Percentiles rank a stretch among this genome's conserved stretches.
Conservation (phyloP, 2,888 invertebrate species). For the Lithophane leautieri region DNA sequence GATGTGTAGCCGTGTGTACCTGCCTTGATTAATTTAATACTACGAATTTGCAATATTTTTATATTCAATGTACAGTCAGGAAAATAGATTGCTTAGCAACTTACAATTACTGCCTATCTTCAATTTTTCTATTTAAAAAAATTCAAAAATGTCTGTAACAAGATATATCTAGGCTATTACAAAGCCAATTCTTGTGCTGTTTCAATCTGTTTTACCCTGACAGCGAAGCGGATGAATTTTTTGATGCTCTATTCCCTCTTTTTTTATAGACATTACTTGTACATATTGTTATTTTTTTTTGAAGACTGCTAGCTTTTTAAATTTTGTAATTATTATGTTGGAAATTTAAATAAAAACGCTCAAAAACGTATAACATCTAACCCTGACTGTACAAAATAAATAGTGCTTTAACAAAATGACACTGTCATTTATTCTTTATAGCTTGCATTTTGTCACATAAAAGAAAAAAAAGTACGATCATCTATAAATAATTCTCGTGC, state of each 20-base stretch:
- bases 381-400: neutral
- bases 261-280: too few species aligned
- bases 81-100: neutral
- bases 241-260: too few species aligned
- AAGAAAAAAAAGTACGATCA: neutral
- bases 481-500: conserved; percentile 2
- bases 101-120: too few species aligned
- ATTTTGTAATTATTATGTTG: too few species aligned
- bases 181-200: neutral
- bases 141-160: too few species aligned
- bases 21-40: too few species aligned
- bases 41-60: neutral
- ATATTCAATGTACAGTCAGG: neutral
- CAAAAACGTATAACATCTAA: neutral
- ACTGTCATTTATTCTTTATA: neutral
- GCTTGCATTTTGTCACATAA: neutral
- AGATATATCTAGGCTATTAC: neutral
- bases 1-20: too few species aligned
- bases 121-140: neutral
- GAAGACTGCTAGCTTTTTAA: too few species aligned
- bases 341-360: too few species aligned
- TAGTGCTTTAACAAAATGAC: neutral
- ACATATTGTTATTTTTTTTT: too few species aligned
- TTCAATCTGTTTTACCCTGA: neutral
- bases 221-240: too few species aligned